phyloP scores from a whole-genome alignment of 1,140 invertebrate genomes.

The Stegodyphus dumicola region DNA sequence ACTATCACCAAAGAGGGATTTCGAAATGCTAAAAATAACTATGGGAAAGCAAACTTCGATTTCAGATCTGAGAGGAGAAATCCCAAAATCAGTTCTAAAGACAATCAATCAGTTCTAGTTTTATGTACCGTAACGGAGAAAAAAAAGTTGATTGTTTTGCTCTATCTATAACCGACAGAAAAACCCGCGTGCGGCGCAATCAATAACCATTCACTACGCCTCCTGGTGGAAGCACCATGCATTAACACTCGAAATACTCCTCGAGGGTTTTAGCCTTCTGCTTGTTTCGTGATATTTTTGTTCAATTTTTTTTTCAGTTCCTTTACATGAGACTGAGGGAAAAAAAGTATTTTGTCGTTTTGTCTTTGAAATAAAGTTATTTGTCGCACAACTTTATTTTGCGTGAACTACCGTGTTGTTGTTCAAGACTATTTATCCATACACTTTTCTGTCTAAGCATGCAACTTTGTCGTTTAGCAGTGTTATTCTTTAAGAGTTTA shows the following conservation, averaged over 20 bases:
- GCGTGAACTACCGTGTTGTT: too few species aligned
- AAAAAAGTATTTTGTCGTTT: too few species aligned
- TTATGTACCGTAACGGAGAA: conserved; percentile 7
- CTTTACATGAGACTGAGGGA: too few species aligned
- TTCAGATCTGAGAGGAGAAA: conserved; percentile 15
- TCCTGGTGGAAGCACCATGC: background rate
- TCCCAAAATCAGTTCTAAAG: conserved; percentile 30
- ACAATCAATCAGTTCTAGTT: conserved; percentile 27
- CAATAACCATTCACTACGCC: conserved; percentile 15
- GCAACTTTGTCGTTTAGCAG: too few species aligned
- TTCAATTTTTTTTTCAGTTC: too few species aligned
- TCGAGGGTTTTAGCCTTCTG: conserved; percentile 8
- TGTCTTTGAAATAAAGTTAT: too few species aligned
- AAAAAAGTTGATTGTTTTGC: conserved; percentile 23
- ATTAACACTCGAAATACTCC: conserved; percentile 29
- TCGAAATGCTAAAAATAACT: too few species aligned
- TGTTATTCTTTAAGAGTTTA: too few species aligned
- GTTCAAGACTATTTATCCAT: too few species aligned
- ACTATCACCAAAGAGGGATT: background rate
- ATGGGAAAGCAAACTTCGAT: background rate
- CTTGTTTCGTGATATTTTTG: background rate
- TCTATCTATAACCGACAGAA: conserved; percentile 36
- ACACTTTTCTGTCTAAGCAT: background rate
- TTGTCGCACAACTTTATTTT: too few species aligned
- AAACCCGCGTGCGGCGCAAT: conserved; percentile 10